Evolutionary conservation across 2,113 vertebrate species (phyloP).

Genomic region (Urocynchramus pylzowi): DNA sequence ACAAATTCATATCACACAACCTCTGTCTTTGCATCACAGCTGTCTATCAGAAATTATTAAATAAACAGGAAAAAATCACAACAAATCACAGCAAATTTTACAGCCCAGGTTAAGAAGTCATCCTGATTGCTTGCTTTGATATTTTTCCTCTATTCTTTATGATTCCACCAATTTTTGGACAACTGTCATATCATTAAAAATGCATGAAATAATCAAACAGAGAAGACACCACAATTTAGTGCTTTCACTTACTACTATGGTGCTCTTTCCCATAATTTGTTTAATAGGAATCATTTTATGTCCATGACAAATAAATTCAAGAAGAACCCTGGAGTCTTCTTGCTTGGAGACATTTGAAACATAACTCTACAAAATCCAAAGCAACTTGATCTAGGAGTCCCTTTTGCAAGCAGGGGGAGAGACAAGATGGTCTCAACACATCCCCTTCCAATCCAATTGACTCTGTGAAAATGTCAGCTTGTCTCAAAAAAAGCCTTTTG

Average conservation of each 20-base stretch:
- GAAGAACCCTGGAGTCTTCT: neutral
- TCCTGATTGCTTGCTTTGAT: neutral
- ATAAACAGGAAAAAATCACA: neutral
- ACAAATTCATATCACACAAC: neutral
- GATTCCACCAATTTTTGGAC: neutral
- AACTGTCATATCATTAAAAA: neutral
- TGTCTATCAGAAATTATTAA: neutral
- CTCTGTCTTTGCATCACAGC: neutral
- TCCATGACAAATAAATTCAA: neutral
- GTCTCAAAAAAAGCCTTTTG: neutral
- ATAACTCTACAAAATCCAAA: neutral
- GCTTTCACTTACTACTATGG: neutral
- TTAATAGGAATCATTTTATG: neutral
- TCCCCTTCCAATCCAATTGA: neutral
- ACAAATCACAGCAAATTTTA: neutral
- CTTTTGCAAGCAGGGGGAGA: neutral
- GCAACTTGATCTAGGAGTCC: neutral
- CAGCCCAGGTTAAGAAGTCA: neutral
- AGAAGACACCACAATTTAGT: neutral
- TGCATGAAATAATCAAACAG: neutral
- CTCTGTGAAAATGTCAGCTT: neutral
- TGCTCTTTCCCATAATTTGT: neutral
- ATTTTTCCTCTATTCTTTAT: neutral
- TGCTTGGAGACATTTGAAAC: neutral
- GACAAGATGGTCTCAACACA: rapidly evolving